These are phyloP conservation scores for Drosophila affinis DNA, from an alignment of 2,888 invertebrate species.

Conservation along the genomic window DNA sequence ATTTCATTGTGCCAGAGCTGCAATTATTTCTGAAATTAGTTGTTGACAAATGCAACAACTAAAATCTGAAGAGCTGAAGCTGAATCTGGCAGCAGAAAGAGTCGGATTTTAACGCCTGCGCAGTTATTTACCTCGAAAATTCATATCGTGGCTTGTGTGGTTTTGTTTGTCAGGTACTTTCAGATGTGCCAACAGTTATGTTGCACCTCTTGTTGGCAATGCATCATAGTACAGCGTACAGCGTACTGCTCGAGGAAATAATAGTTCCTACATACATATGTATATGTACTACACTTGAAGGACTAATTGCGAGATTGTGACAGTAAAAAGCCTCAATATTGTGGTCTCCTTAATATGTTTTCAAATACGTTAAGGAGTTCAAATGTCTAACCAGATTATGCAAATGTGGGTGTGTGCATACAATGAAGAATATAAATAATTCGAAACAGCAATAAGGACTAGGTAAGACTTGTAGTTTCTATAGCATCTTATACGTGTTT, in stretches of 20 bases:
- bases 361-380: neutral
- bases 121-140: conserved; percentile 17
- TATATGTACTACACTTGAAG: neutral
- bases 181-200: conserved; percentile 29
- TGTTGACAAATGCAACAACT: conserved; percentile 13
- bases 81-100: conserved; percentile 1
- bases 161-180: conserved; percentile 12
- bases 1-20: conserved; percentile 7
- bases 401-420: neutral
- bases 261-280: neutral
- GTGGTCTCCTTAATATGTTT: neutral
- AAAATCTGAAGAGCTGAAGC: conserved; percentile 10
- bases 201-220: conserved; percentile 31
- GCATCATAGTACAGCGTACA: conserved; percentile 10
- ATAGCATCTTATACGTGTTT: no score
- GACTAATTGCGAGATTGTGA: conserved; percentile 28
- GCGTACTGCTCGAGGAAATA: neutral
- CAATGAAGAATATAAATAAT: neutral
- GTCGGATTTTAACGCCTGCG: conserved; percentile 37
- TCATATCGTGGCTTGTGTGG: neutral
- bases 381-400: neutral
- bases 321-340: conserved; percentile 11
- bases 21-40: conserved; percentile 16
- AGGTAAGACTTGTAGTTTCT: no score
- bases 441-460: no score